A percentile compares a stretch with the other conserved stretches of the same genome.
Conservation (phyloP, 1,140 invertebrate species). For the Drosophila dunni region DNA sequence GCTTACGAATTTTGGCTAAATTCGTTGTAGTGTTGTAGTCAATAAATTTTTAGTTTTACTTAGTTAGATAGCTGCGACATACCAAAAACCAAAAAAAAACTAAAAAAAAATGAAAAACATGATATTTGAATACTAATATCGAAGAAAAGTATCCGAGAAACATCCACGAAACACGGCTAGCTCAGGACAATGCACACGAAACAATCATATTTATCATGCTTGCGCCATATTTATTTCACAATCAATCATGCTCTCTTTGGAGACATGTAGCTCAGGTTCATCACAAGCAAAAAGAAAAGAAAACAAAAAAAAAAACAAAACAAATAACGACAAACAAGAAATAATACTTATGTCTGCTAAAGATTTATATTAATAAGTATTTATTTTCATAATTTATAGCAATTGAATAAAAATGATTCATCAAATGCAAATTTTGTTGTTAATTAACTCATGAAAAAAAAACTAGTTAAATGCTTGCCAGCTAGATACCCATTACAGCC, state of each 20-base stretch:
- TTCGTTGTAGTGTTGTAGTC: slow-evolving; percentile 73
- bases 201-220: slow-evolving; percentile 49
- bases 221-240: slow-evolving; percentile 80
- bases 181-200: slow-evolving; percentile 76
- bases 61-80: slow-evolving; percentile 82
- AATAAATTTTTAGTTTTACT: slow-evolving; percentile 80
- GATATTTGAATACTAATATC: neutral
- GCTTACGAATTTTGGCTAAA: slow-evolving; percentile 69
- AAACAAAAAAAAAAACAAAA: slow-evolving; percentile 19
- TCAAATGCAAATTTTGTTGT: slow-evolving; percentile 52
- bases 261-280: slow-evolving; percentile 73
- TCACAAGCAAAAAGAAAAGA: slow-evolving; percentile 39
- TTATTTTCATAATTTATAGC: slow-evolving; percentile 77
- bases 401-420: slow-evolving; percentile 82
- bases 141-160: slow-evolving; percentile 26
- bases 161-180: slow-evolving; percentile 54
- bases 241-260: slow-evolving; percentile 61
- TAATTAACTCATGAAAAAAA: neutral
- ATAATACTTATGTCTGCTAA: slow-evolving; percentile 68
- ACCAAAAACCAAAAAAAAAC: slow-evolving; percentile 64
- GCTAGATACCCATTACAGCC: neutral
- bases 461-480: neutral
- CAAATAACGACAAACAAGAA: slow-evolving; percentile 19
- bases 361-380: slow-evolving; percentile 74
- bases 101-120: slow-evolving; percentile 37